These are phyloP conservation scores for Siderastrea siderea DNA, from an alignment of 92 coral and sea anemone genomes.

Conservation along the genomic window DNA sequence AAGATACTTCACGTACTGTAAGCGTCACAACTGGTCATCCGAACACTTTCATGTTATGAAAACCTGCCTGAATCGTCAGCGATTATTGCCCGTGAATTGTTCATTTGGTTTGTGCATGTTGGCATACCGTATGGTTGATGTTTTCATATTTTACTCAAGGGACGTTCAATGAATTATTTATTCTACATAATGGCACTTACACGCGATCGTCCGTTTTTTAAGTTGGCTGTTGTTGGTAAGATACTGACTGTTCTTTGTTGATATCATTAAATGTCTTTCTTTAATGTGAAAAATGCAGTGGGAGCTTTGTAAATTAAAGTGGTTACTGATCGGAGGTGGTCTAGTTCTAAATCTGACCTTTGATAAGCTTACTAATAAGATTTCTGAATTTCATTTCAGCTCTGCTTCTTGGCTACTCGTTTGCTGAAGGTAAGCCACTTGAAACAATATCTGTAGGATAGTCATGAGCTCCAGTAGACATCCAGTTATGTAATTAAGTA, in stretches of 20 bases:
- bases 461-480: too few relatives aligned
- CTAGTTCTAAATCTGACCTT: too few relatives aligned
- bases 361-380: too few relatives aligned
- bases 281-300: too few relatives aligned
- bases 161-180: neutral
- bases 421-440: slow-evolving; percentile 4
- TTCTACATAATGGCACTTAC: neutral
- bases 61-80: neutral
- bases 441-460: too few relatives aligned
- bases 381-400: neutral
- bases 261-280: too few relatives aligned
- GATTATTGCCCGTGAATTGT: neutral
- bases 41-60: neutral
- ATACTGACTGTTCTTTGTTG: neutral
- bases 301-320: too few relatives aligned
- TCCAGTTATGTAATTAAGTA: too few relatives aligned
- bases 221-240: slow-evolving; percentile 14
- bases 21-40: too few relatives aligned
- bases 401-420: neutral
- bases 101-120: neutral
- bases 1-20: too few relatives aligned
- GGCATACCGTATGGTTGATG: neutral
- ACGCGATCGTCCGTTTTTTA: neutral
- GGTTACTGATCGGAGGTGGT: too few relatives aligned
- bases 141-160: neutral